Percentiles rank a stretch among this genome's conserved stretches.
Conservation (phyloP, 2,113 vertebrate species). For the Oncorhynchus mykiss region DNA sequence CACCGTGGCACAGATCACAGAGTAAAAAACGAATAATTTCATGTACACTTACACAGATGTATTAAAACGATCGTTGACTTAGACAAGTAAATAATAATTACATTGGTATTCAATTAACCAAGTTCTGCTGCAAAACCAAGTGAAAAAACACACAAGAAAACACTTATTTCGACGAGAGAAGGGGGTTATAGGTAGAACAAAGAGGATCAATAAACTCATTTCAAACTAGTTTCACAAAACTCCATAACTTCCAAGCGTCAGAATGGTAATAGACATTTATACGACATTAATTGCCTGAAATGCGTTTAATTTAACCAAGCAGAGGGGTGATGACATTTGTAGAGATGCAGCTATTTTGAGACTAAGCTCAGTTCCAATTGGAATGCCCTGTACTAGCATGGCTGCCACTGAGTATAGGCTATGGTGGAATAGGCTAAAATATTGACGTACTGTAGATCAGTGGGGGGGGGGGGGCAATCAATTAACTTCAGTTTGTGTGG, state of each 20-base stretch:
- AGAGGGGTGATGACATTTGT: constrained; percentile 4
- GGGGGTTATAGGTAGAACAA: background rate
- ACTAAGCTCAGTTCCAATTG: constrained; percentile 16
- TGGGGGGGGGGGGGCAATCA: background rate
- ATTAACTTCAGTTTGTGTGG: background rate
- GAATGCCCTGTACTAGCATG: background rate
- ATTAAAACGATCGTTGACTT: background rate
- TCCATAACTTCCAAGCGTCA: constrained; percentile 46
- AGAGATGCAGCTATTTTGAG: constrained; percentile 4
- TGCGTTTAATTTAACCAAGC: constrained; percentile 34
- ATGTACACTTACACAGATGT: background rate
- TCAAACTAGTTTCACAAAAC: constrained; percentile 54
- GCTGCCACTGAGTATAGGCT: background rate
- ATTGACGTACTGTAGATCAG: background rate
- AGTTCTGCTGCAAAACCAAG: background rate
- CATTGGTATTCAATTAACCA: background rate
- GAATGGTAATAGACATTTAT: constrained; percentile 41
- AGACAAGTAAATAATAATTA: background rate
- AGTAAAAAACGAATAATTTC: background rate
- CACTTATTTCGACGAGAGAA: constrained; percentile 2
- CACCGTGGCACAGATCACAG: background rate
- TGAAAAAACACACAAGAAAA: constrained; percentile 5
- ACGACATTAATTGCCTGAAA: constrained; percentile 48
- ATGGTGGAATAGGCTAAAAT: background rate
- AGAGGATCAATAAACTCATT: constrained; percentile 66